Base-by-base conservation (phyloP, 1,140 invertebrate species). In the Lamellibrachia luymesi region DNA sequence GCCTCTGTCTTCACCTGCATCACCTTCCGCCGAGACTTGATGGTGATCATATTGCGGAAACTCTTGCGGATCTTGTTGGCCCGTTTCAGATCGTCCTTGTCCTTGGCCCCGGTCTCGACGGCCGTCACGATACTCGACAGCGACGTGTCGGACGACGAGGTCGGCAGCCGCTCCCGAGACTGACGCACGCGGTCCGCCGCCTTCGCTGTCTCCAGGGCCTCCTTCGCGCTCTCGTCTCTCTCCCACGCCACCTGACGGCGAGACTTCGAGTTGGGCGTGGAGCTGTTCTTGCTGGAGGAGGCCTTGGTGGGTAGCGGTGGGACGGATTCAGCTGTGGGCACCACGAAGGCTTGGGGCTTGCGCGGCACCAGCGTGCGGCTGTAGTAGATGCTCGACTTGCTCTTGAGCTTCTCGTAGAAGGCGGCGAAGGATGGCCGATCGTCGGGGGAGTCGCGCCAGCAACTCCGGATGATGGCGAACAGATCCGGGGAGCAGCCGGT, bases 401-500 rank as follows among this genome's bases (percentile, higher is more conserved):
- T 91, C 89, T 94, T 94, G 13, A 94, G 80, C 64, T 94, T 94
- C 38, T 94, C 92, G 50, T 93, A 90, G n/a, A 94, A 38, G 38
- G 64, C 56, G 25, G 90, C 38, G 64, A 93, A 93, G 8, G 92
- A 93, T n/a, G 93, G 93, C 49, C 93, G 90, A 17, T 92, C 92
- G 13, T 90, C 52, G 25, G 92, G 50, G 22, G 50, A 50, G 4
- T 93, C 90, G 22, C 92, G 50, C 93, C 93, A 94, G 51, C 93
- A 94, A 25, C 49, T 51, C 51, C 93, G 91, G 92, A 94, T 94
- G 10, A 94, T n/a, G 51, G 38, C 27, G 92, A 93, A 94, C 90
- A 94, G 49, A n/a, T 93, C 56, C 25, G 50, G 80, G 17, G 80
- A 51, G 90, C 93, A 94, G 22, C 91, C 91, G 1, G 91, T 52